A percentile compares a stretch with the other conserved stretches of the same genome.
These are phyloP conservation scores for Brenthis ino DNA, from an alignment of 2,888 invertebrate genomes.

Conservation along the genomic window DNA sequence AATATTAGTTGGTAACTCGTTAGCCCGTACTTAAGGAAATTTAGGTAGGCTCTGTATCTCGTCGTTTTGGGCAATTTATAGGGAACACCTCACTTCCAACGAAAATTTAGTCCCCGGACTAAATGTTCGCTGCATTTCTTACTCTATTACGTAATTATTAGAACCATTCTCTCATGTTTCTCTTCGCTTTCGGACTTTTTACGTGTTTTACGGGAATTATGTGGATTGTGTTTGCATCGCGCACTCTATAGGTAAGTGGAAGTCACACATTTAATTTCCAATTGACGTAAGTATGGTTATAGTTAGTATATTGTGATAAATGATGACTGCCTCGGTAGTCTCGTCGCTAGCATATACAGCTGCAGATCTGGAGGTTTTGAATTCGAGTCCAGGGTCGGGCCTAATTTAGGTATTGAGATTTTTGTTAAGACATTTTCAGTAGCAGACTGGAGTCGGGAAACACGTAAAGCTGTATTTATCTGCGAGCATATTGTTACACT, in stretches of 20 bases:
- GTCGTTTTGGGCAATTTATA: conserved; percentile 47
- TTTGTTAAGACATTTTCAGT: too few species aligned
- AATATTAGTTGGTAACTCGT: conserved; percentile 54
- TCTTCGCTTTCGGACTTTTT: conserved; percentile 4
- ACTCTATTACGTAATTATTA: conserved; percentile 36
- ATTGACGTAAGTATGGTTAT: too few species aligned
- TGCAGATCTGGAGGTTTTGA: too few species aligned
- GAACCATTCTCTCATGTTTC: conserved; percentile 15
- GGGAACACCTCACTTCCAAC: conserved; percentile 44
- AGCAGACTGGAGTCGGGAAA: too few species aligned
- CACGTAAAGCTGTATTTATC: too few species aligned
- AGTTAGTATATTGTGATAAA: too few species aligned
- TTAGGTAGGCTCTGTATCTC: conserved; percentile 51
- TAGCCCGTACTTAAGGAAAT: conserved; percentile 55
- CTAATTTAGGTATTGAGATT: too few species aligned
- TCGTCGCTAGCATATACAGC: too few species aligned
- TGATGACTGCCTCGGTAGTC: too few species aligned
- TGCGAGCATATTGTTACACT: too few species aligned
- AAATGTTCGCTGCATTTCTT: conserved; percentile 38
- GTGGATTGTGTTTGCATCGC: not conserved
- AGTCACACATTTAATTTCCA: too few species aligned
- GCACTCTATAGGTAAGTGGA: not conserved
- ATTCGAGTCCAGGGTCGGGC: too few species aligned
- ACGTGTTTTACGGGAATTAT: not conserved
- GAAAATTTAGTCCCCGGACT: conserved; percentile 35